Evolutionary conservation across 2,797 vertebrate genomes (phyloP).

Genomic region (Chelon auratus): DNA sequence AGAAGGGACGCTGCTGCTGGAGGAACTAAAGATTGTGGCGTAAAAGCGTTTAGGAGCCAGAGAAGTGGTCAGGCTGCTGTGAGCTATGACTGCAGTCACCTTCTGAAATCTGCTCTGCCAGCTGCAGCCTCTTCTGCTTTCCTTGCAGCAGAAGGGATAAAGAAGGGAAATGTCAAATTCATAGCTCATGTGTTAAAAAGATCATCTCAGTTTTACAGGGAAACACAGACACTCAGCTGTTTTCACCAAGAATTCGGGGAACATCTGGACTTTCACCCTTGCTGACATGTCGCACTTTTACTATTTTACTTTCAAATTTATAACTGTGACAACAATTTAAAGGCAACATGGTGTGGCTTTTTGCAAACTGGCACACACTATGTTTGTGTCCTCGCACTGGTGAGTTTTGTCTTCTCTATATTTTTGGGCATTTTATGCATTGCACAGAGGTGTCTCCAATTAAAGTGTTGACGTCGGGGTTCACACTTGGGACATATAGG

Average conservation of each 20-base stretch:
- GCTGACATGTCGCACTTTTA: neutral
- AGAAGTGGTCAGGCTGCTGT: conserved; percentile 64
- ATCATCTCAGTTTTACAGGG: neutral
- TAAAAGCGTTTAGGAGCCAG: conserved; percentile 32
- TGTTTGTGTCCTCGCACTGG: too few relatives aligned
- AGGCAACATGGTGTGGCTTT: neutral
- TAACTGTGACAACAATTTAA: neutral
- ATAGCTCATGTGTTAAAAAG: neutral
- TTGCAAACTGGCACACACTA: neutral
- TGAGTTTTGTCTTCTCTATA: neutral
- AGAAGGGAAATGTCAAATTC: conserved; percentile 1
- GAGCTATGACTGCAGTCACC: conserved; percentile 72
- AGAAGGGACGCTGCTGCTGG: conserved; percentile 15
- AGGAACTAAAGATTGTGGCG: conserved; percentile 30
- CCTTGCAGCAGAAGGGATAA: conserved; percentile 32
- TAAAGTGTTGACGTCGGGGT: neutral
- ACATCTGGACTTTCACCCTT: too few relatives aligned
- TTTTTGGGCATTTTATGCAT: neutral
- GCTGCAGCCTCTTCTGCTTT: conserved; percentile 59
- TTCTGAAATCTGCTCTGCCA: conserved; percentile 61
- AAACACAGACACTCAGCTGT: neutral
- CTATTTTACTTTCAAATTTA: neutral
- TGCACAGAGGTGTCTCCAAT: neutral
- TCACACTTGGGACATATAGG: neutral
- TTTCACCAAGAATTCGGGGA: neutral